Evolutionary conservation across 1,140 invertebrate species (phyloP).

Genomic region (Stratiolaelaps scimitus): DNA sequence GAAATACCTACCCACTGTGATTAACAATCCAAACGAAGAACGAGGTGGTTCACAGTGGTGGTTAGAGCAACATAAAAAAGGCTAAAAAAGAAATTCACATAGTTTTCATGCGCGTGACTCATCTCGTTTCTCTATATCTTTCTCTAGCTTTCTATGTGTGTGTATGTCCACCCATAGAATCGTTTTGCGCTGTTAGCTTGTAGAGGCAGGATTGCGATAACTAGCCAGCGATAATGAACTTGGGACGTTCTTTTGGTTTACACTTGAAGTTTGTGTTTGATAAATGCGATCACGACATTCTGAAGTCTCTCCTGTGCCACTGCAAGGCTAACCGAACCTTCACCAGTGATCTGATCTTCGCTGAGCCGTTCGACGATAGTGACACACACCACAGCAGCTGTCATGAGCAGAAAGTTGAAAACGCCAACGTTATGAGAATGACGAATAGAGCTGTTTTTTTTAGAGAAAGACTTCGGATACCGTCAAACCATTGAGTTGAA

Average conservation of each 20-base stretch:
- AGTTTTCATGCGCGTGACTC: not conserved
- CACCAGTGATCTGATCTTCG: conserved; percentile 67
- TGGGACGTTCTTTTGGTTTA: too few relatives aligned
- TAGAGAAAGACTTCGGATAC: too few relatives aligned
- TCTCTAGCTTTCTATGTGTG: conserved; percentile 2
- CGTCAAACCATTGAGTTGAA: too few relatives aligned
- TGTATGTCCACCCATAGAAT: too few relatives aligned
- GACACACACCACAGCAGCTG: conserved; percentile 82
- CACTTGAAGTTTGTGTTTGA: conserved; percentile 2
- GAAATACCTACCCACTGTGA: too few relatives aligned
- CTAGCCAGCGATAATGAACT: too few relatives aligned
- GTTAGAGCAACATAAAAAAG: too few relatives aligned
- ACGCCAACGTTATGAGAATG: not conserved
- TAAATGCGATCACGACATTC: not conserved
- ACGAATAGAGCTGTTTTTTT: not conserved
- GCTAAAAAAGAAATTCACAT: too few relatives aligned
- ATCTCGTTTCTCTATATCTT: not conserved
- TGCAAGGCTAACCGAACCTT: not conserved
- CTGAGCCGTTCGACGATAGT: conserved; percentile 78
- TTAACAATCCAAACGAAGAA: too few relatives aligned
- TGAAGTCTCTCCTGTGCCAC: not conserved
- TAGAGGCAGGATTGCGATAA: too few relatives aligned
- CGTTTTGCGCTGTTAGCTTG: too few relatives aligned
- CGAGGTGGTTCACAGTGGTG: too few relatives aligned
- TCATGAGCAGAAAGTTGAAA: not conserved